Evolutionary conservation across 2,888 invertebrate species (phyloP).

Genomic region (Venustoraphidia nigricollis): DNA sequence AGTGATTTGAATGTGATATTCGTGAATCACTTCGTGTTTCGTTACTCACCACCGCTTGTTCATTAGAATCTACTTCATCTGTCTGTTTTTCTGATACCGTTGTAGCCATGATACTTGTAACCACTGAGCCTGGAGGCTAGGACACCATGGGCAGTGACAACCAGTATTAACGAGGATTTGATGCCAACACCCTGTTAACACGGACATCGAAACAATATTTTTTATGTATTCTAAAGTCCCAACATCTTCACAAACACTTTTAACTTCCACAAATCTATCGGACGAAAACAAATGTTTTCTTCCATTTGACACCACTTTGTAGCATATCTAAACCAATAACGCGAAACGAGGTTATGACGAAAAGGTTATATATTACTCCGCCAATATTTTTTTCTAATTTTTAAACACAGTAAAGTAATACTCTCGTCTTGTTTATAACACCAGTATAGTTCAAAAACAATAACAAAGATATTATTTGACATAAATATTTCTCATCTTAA

Average conservation of each 20-base stretch:
- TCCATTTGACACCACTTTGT: slow-evolving; percentile 43
- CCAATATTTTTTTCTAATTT: slow-evolving; percentile 19
- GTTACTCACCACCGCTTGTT: slow-evolving; percentile 31
- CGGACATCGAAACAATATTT: background rate
- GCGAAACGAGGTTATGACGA: slow-evolving; percentile 60
- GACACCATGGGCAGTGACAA: no score
- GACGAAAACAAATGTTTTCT: no score
- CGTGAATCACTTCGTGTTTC: slow-evolving; percentile 6
- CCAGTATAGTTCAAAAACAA: no score
- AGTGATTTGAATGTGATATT: slow-evolving; percentile 1
- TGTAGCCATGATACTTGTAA: slow-evolving; percentile 60
- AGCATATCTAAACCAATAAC: slow-evolving; percentile 61
- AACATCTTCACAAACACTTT: no score
- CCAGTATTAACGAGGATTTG: background rate
- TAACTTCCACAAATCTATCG: no score
- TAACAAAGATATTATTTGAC: no score
- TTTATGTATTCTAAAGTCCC: background rate
- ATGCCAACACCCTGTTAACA: background rate
- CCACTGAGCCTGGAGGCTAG: slow-evolving; percentile 17
- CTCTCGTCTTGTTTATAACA: no score
- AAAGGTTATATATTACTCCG: slow-evolving; percentile 53
- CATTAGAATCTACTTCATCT: slow-evolving; percentile 53
- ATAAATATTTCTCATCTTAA: no score
- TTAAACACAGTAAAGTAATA: background rate
- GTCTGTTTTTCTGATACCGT: slow-evolving; percentile 72